Evolutionary conservation across 2,113 vertebrate genomes (phyloP).

Genomic region (Pseudorectes ferrugineus): DNA sequence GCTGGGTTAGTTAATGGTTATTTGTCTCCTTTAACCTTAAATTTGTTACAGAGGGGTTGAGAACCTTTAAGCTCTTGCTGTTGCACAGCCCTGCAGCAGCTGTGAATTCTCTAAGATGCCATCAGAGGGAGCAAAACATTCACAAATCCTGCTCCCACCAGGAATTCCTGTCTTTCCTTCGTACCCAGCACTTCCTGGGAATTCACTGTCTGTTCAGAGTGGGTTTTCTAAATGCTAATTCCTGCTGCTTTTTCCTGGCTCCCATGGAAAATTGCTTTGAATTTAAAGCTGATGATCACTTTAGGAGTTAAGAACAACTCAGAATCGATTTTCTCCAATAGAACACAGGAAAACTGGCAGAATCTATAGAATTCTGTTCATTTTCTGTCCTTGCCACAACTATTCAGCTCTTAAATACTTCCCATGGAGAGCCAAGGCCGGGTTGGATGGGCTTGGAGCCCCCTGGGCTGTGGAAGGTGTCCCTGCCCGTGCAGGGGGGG

Average conservation of each 20-base stretch:
- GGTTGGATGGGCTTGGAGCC: background rate
- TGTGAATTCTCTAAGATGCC: background rate
- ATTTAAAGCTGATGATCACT: background rate
- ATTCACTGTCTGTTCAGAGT: background rate
- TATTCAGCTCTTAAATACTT: background rate
- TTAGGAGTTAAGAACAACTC: background rate
- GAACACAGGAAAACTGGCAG: background rate
- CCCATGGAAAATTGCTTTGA: background rate
- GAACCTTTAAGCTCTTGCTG: background rate
- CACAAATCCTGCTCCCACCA: background rate
- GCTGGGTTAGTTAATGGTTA: background rate
- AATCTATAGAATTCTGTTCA: background rate
- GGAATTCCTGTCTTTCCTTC: background rate
- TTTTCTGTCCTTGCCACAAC: background rate
- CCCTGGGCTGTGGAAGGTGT: background rate
- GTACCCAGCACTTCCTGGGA: background rate
- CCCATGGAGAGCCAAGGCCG: background rate
- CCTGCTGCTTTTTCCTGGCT: background rate
- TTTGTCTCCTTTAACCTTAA: background rate
- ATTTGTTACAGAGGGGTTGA: background rate
- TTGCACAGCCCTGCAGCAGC: background rate
- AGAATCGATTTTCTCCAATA: fast-evolving
- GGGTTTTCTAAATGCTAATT: background rate
- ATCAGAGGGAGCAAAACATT: slow-evolving; percentile 29
- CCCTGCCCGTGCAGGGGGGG: background rate